Evolutionary conservation across 2,113 vertebrate genomes (phyloP).

Genomic region (Willisornis vidua): DNA sequence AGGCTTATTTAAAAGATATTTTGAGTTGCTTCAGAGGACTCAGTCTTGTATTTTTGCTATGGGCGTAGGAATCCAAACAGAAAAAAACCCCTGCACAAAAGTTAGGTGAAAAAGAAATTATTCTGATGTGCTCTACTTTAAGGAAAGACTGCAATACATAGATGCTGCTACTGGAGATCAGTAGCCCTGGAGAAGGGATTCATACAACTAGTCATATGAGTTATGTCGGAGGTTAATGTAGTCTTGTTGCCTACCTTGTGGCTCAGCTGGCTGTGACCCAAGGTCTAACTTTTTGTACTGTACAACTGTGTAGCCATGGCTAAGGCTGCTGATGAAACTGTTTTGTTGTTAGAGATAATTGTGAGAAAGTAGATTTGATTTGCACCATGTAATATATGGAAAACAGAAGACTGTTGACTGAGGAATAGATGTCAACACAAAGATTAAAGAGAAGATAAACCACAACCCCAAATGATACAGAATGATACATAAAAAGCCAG

Average conservation of each 20-base stretch:
- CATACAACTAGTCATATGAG: background rate
- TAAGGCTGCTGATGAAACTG: background rate
- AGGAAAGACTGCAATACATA: background rate
- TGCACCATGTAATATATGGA: background rate
- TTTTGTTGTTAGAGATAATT: background rate
- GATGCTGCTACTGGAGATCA: background rate
- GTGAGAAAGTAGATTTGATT: background rate
- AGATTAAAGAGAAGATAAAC: background rate
- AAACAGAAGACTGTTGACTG: background rate
- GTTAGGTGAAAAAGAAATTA: background rate
- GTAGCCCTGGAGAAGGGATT: background rate
- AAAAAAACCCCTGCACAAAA: background rate
- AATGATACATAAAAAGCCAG: background rate
- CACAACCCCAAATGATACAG: background rate
- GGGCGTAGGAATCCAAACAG: background rate
- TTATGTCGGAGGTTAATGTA: background rate
- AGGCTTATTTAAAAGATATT: background rate
- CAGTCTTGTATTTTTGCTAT: background rate
- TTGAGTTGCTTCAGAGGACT: background rate
- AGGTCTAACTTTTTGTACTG: background rate
- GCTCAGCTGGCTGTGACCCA: background rate
- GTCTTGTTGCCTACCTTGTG: rapidly evolving
- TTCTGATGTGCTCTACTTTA: background rate
- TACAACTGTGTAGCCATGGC: background rate
- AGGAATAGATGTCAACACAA: background rate